Evolutionary conservation across 2,888 invertebrate species (phyloP).

Genomic region (Luffia ferchaultella): DNA sequence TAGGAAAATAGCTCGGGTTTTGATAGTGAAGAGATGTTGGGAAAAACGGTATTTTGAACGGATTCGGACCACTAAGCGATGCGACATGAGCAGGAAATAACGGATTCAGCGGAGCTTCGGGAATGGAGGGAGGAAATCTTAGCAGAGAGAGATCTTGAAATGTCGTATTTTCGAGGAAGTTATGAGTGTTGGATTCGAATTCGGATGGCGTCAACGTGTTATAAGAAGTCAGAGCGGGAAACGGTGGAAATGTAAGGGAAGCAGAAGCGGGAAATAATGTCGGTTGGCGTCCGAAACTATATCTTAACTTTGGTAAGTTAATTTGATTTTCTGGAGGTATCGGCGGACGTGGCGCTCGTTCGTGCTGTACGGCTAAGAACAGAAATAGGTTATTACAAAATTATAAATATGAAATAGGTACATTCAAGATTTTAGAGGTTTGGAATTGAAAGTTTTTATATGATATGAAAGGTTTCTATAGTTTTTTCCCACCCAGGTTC

Average conservation of each 20-base stretch:
- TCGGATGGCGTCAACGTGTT: conserved; percentile 31
- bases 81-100: conserved; percentile 26
- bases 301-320: conserved; percentile 57
- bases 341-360: conserved; percentile 78
- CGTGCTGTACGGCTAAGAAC: conserved; percentile 87
- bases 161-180: conserved; percentile 30
- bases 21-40: conserved; percentile 40
- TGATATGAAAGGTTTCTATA: too few relatives aligned
- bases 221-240: conserved; percentile 29
- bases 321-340: conserved; percentile 32
- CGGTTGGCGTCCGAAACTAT: conserved; percentile 41
- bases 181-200: conserved; percentile 21
- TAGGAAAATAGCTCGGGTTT: conserved; percentile 47
- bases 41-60: conserved; percentile 48
- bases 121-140: conserved; percentile 29
- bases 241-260: conserved; percentile 32
- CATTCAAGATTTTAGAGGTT: too few relatives aligned
- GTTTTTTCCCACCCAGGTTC: too few relatives aligned
- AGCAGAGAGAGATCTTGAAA: conserved; percentile 39
- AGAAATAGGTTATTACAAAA: too few relatives aligned
- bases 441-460: too few relatives aligned
- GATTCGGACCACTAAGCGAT: conserved; percentile 31
- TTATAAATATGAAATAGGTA: too few relatives aligned
- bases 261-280: conserved; percentile 25
- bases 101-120: conserved; percentile 27